Conservation (phyloP, 2,113 vertebrate genomes). For the Varanus salvator region DNA sequence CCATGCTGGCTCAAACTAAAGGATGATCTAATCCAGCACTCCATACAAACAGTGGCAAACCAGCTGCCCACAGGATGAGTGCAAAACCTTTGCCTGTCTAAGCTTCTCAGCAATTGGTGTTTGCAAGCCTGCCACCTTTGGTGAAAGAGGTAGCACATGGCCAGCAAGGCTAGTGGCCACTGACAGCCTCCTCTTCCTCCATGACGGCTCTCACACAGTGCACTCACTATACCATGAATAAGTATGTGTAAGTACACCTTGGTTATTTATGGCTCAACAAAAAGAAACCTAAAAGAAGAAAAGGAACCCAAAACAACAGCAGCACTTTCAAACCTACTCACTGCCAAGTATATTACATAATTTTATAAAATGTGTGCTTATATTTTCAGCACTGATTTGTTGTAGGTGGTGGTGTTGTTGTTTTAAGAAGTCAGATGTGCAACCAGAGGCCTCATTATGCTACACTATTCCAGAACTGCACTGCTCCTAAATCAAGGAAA, state of each 20-base stretch:
- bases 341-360: constrained; percentile 46
- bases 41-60: no score
- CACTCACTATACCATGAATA: constrained; percentile 58
- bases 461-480: constrained; percentile 65
- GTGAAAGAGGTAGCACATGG: no score
- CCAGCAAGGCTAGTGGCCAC: no score
- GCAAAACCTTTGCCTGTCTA: no score
- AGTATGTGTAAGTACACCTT: constrained; percentile 73
- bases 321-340: constrained; percentile 63
- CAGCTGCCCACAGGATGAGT: no score
- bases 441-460: constrained; percentile 38
- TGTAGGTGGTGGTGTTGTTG: not conserved
- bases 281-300: constrained; percentile 40
- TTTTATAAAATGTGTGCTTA: constrained; percentile 43
- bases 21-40: no score
- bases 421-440: constrained; percentile 16
- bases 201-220: constrained; percentile 65
- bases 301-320: constrained; percentile 39
- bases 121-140: no score
- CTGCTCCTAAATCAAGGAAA: constrained; percentile 41
- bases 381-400: constrained; percentile 45
- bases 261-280: constrained; percentile 80
- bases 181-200: no score
- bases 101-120: no score
- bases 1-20: no score